Evolutionary conservation across 2,888 invertebrate species (phyloP).

Genomic region (Silvanus unidentatus): DNA sequence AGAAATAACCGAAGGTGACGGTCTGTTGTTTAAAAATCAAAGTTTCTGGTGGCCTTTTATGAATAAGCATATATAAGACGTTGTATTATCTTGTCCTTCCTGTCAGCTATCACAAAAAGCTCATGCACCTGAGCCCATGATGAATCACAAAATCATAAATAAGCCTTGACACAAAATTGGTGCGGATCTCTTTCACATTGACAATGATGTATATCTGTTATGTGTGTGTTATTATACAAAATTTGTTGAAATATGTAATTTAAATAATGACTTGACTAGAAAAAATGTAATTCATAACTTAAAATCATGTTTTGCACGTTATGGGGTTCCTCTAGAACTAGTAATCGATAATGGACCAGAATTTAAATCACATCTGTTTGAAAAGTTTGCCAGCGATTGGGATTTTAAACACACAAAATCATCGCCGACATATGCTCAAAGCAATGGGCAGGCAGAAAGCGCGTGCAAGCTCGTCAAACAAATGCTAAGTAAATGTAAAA

Average conservation of each 20-base stretch:
- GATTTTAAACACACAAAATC: slow-evolving; percentile 12
- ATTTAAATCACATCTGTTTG: slow-evolving; percentile 9
- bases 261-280: slow-evolving; percentile 1
- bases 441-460: slow-evolving; percentile 14
- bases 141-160: slow-evolving; percentile 7
- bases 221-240: slow-evolving; percentile 9
- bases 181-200: slow-evolving; percentile 11
- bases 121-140: slow-evolving; percentile 7
- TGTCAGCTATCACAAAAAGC: slow-evolving; percentile 4
- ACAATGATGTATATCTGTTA: slow-evolving; percentile 5
- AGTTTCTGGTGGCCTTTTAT: slow-evolving; percentile 8
- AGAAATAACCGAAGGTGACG: slow-evolving; percentile 9
- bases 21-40: slow-evolving; percentile 1
- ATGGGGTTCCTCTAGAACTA: slow-evolving; percentile 16
- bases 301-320: slow-evolving; percentile 14
- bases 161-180: slow-evolving; percentile 10
- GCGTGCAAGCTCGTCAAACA: slow-evolving; percentile 21
- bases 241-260: slow-evolving; percentile 2
- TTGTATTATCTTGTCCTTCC: neutral
- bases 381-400: slow-evolving; percentile 12
- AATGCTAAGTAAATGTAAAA: slow-evolving; percentile 14
- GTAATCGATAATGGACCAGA: slow-evolving; percentile 14
- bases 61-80: slow-evolving; percentile 9
- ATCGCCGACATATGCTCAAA: slow-evolving; percentile 11
- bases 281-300: slow-evolving; percentile 8